Evolutionary conservation across 2,888 invertebrate species (phyloP).

Genomic region (Tenthredo livida): DNA sequence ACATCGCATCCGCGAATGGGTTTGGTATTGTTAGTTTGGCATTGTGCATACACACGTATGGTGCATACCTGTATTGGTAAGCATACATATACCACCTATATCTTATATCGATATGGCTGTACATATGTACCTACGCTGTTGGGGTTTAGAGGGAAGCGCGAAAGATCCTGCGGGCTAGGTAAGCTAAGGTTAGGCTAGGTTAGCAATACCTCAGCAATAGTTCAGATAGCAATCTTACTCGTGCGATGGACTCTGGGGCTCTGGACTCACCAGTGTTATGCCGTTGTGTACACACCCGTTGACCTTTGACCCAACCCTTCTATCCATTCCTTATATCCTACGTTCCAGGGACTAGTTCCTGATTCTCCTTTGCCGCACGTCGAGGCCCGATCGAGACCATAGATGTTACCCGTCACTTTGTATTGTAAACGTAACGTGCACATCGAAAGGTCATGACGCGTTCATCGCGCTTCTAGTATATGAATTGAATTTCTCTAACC

Average conservation of each 20-base stretch:
- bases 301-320: slow-evolving; percentile 68
- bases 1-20: slow-evolving; percentile 34
- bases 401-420: slow-evolving; percentile 67
- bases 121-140: neutral
- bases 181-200: slow-evolving; percentile 39
- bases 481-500: slow-evolving; percentile 60
- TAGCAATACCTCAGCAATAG: slow-evolving; percentile 54
- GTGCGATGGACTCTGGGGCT: slow-evolving; percentile 58
- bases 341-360: slow-evolving; percentile 63
- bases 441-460: slow-evolving; percentile 62
- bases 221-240: slow-evolving; percentile 61
- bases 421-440: slow-evolving; percentile 62
- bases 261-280: slow-evolving; percentile 70
- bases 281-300: slow-evolving; percentile 76
- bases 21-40: slow-evolving; percentile 27
- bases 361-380: slow-evolving; percentile 59
- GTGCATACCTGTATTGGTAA: neutral
- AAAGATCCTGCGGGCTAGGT: slow-evolving; percentile 48
- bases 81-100: neutral
- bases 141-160: slow-evolving; percentile 43
- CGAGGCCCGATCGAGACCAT: slow-evolving; percentile 65
- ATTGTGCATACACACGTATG: neutral
- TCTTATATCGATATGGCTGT: neutral
- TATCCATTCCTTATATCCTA: slow-evolving; percentile 60
- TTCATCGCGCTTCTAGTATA: slow-evolving; percentile 51